Percentiles rank a stretch among this genome's conserved stretches.
Conservation (phyloP, 2,888 invertebrate species). For the Eristalis arbustorum region DNA sequence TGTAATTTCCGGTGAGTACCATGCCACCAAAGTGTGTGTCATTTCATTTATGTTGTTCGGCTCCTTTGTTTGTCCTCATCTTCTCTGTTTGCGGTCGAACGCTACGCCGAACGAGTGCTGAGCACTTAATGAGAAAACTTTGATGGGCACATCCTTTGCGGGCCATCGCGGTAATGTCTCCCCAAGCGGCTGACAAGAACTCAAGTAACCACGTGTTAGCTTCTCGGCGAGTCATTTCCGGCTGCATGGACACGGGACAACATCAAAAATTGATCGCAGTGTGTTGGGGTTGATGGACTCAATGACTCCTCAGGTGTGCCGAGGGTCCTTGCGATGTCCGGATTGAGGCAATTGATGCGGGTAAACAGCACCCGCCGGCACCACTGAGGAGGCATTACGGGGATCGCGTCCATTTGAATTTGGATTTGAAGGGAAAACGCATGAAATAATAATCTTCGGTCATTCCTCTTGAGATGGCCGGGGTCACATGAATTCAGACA, state of each 20-base stretch:
- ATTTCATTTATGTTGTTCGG: conserved; percentile 12
- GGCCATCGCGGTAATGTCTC: not conserved
- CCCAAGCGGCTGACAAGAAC: not conserved
- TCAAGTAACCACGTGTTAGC: not conserved
- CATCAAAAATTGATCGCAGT: not conserved
- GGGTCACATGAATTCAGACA: too few relatives aligned
- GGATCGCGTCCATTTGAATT: too few relatives aligned
- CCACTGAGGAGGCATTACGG: too few relatives aligned
- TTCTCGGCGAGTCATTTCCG: not conserved
- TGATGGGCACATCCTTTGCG: not conserved
- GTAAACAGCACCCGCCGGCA: too few relatives aligned
- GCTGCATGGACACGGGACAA: not conserved
- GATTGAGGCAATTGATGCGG: too few relatives aligned
- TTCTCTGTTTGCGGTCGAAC: not conserved
- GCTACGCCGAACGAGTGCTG: not conserved
- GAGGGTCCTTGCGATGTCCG: not conserved
- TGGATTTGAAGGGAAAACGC: too few relatives aligned
- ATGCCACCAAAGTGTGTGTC: conserved; percentile 15
- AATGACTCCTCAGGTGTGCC: not conserved
- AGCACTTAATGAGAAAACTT: not conserved
- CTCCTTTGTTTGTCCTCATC: conserved; percentile 4
- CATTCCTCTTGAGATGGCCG: too few relatives aligned
- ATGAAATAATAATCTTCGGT: too few relatives aligned
- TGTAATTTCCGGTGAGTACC: conserved; percentile 76
- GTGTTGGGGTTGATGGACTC: not conserved